Evolutionary conservation across 1,140 invertebrate species (phyloP), one percentile per base, ranked within the genome.

Genomic region (Drosophila insularis): DNA sequence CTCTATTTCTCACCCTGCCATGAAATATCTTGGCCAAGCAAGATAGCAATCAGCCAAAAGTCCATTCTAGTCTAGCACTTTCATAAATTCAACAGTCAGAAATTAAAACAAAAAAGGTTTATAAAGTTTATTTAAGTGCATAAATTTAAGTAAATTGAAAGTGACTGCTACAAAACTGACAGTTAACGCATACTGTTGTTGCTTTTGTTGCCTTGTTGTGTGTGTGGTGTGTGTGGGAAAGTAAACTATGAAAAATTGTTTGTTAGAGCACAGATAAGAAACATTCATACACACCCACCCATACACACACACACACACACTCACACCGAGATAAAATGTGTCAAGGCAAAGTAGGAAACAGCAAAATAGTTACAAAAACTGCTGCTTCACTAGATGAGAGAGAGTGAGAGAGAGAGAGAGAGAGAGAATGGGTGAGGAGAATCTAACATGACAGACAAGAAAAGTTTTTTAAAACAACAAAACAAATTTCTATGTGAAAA

Each of bases 261-360:
- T 50, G 40, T n/a, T 61, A 56, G 27, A n/a, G 21, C 23, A 56
- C n/a, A 56, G 54, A 56, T 56, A 56, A 56, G 23, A 31, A 27
- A 32, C n/a, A 56, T 27, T 27, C 13, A 14, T n/a, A 56, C 13
- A 27, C 19, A 21, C 43, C 43, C 8, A 19, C 7, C 14, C 43
- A 19, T 4, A 14, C 19, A 21, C 13, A 13, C 19, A 27, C 2
- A 21, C 8, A 31, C 1, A 21, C 21, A 23, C 66, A 59, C 43
- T 27, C 32, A 31, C 23, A 21, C 11, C 7, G 55, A 60, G 60
- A 56, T 39, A 70, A 87, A 84, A 87, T 87, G 70, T 87, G 84
- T 87, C 84, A 87, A 87, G 84, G 84, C 76, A 78, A 87, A 54
- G 19, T 10, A 59, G 67, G 19, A 64, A 55, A 56, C 59, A 43